A percentile compares a stretch with the other conserved stretches of the same genome.
These are phyloP conservation scores for Isurus oxyrinchus DNA, from an alignment of 2,113 vertebrate species.

Conservation along the genomic window DNA sequence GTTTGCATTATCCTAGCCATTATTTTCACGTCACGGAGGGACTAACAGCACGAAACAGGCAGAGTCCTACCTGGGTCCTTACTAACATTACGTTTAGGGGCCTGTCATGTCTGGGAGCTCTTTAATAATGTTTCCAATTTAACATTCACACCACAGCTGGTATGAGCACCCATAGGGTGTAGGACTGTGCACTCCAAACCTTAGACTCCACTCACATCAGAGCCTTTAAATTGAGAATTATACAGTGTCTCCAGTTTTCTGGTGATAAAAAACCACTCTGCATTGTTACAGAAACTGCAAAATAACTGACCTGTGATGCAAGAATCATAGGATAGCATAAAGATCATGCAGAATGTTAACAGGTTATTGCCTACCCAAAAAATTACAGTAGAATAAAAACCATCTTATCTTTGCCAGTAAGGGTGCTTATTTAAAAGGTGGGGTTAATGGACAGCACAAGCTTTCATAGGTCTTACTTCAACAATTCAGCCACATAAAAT, in stretches of 20 bases:
- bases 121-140: neutral
- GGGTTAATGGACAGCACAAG: neutral
- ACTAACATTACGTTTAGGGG: neutral
- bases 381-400: neutral
- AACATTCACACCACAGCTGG: neutral
- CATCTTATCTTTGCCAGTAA: neutral
- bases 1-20: neutral
- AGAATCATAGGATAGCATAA: neutral
- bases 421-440: neutral
- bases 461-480: neutral
- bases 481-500: too few relatives aligned
- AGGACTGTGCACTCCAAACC: neutral
- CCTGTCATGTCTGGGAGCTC: neutral
- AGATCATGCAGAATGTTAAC: neutral
- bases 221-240: neutral
- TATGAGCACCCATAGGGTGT: neutral
- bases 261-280: neutral
- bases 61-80: neutral
- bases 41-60: neutral
- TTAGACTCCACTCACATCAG: neutral
- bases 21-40: neutral
- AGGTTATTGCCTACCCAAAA: neutral
- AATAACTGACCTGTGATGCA: neutral
- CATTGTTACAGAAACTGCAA: neutral
- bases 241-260: neutral